Percentiles rank a stretch among this genome's conserved stretches.
Conservation (phyloP, 2,797 vertebrate species). For the Phylloscopus collybita region DNA sequence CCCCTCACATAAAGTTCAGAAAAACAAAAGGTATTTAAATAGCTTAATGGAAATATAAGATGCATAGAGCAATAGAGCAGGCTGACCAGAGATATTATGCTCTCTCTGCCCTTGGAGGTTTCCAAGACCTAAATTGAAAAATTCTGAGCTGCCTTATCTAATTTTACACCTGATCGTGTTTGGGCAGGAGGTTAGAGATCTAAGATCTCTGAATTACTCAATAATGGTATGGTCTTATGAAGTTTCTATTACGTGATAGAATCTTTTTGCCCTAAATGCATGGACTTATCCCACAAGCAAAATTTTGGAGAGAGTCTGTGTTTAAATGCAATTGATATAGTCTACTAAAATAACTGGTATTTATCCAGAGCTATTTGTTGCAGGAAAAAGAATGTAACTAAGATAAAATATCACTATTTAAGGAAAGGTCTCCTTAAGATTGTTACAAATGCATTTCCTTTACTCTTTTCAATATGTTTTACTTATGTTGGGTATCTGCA, state of each 20-base stretch:
- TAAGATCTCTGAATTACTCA: neutral
- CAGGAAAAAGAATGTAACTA: neutral
- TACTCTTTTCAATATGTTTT: neutral
- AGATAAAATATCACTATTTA: neutral
- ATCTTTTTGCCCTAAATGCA: neutral
- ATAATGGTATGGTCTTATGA: neutral
- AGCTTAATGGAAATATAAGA: neutral
- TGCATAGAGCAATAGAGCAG: neutral
- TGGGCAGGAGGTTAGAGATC: neutral
- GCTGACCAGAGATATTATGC: neutral
- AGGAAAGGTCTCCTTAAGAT: neutral
- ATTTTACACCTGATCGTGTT: neutral
- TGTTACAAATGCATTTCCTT: neutral
- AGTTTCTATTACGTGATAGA: neutral
- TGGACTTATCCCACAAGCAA: fast-evolving
- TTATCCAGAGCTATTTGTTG: neutral
- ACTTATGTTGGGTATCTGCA: neutral
- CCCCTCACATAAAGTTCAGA: neutral
- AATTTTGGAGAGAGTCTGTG: neutral
- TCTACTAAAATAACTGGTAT: neutral
- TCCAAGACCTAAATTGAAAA: neutral
- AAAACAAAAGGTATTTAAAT: neutral
- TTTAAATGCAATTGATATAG: neutral
- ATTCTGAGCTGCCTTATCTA: neutral
- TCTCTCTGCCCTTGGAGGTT: neutral